These are phyloP conservation scores for Indri indri DNA, from an alignment of 2,113 vertebrate species.

Conservation along the genomic window DNA sequence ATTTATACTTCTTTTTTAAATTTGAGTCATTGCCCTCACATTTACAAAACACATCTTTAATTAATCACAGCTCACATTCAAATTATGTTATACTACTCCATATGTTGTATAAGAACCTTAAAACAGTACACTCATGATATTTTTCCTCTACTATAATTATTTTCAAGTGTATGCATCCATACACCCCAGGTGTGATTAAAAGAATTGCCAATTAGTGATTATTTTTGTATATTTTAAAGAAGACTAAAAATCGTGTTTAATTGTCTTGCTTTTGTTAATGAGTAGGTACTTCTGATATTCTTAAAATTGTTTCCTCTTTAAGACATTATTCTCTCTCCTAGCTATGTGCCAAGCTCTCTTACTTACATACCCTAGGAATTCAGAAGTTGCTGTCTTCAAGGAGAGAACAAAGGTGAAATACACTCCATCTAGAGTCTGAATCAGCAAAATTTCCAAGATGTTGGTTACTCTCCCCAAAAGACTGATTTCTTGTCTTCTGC, in stretches of 20 bases:
- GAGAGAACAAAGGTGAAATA: not conserved
- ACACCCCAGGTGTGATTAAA: no score
- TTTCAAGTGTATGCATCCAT: not conserved
- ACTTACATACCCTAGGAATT: not conserved
- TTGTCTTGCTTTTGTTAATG: not conserved
- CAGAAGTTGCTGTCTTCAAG: not conserved
- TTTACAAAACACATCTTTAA: not conserved
- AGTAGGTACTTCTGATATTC: not conserved
- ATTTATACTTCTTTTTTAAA: not conserved
- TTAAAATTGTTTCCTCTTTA: not conserved
- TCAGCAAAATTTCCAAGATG: conserved; percentile 21
- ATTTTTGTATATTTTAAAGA: not conserved
- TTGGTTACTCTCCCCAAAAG: not conserved
- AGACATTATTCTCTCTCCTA: not conserved
- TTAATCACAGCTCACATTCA: not conserved
- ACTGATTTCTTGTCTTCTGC: not conserved
- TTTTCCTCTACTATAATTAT: not conserved
- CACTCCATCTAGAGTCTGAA: not conserved
- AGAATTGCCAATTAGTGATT: not conserved
- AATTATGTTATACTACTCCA: not conserved
- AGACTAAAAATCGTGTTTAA: not conserved
- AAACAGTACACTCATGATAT: not conserved
- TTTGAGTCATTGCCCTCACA: not conserved
- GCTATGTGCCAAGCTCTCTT: not conserved
- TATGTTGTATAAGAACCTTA: not conserved